Evolutionary conservation across 1,140 invertebrate genomes (phyloP), one percentile per base, ranked within the genome.

Genomic region (Drosophila gunungcola): DNA sequence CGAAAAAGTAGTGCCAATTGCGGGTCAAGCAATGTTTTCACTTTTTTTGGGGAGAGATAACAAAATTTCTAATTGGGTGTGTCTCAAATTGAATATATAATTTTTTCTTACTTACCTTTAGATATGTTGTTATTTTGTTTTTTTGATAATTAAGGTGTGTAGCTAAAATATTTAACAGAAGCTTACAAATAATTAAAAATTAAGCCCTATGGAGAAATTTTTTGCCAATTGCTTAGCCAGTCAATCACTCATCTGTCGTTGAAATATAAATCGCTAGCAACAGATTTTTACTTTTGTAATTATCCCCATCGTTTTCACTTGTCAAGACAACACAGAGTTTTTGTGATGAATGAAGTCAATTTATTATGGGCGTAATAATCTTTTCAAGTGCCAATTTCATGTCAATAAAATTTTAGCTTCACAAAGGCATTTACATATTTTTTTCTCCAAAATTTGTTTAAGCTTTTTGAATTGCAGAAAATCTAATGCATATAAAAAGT

Each of bases 1-100:
- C 27, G 43, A 43, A 49, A 56, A 70, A 70, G 36, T 49, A 70
- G 11, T 48, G 68, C 43, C 64, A 57, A 70, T 70, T 56, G 64
- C 27, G 12, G 38, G 51, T 57, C 64, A 21, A 38, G 27, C 36
- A 56, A 42, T 42, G n/a, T 57, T 70, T 57, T 70, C 43, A 56
- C 34, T 70, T 56, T 42, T 55, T 49, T 64, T 13, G 7, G 0
- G 0, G 16, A 3, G 25, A 67, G 29, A 12, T 51, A 51, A 39
- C 29, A 21, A 68, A 16, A 42, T 64, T 42, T 67, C 36, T 29
- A 36, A 21, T 52, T 65, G 60, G 58, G 58, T 64, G 58, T 25
- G 60, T 21, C 34, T 12, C 6, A 21, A 16, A 49, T 57, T 57
- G 0, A 21, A 21, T 21, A 21, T 1, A 21, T 21, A 0, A 21